Evolutionary conservation across 2,888 invertebrate genomes (phyloP).

Genomic region (Cheilosia vulpina): DNA sequence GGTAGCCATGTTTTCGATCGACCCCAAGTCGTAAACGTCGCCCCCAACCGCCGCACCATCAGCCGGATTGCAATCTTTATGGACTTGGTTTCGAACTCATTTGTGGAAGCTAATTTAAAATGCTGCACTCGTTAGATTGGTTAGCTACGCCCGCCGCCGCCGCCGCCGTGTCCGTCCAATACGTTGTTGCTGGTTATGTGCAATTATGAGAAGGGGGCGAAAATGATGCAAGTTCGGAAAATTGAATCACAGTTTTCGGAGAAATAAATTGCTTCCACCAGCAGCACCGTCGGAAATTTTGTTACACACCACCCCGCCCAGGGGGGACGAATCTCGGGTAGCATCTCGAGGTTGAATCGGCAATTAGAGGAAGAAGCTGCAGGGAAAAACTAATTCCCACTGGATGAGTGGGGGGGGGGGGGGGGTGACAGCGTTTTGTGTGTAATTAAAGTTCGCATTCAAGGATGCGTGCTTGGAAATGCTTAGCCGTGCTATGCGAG

Average conservation of each 20-base stretch:
- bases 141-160: constrained; percentile 4
- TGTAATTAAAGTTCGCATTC: constrained; percentile 73
- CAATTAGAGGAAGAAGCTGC: constrained; percentile 57
- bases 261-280: constrained; percentile 56
- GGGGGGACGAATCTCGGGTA: constrained; percentile 31
- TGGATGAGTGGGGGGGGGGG: constrained; percentile 8
- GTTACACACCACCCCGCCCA: constrained; percentile 15
- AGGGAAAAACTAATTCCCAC: constrained; percentile 60
- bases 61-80: constrained; percentile 71
- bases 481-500: constrained; percentile 24
- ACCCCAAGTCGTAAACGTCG: constrained; percentile 59
- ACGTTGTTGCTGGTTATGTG: constrained; percentile 58
- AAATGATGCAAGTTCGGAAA: constrained; percentile 65
- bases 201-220: constrained; percentile 53
- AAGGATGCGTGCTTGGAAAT: constrained; percentile 65
- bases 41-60: background rate
- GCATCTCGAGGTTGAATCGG: constrained; percentile 62
- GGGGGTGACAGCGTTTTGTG: constrained; percentile 28
- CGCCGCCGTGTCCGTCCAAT: constrained; percentile 17
- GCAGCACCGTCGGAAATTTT: background rate
- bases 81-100: constrained; percentile 66
- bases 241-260: constrained; percentile 68
- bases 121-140: constrained; percentile 72
- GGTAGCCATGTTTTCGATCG: constrained; percentile 14
- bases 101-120: constrained; percentile 75